A percentile compares a stretch with the other conserved stretches of the same genome.
phyloP scores from a whole-genome alignment of 1,140 invertebrate species.

The Riptortus pedestris region DNA sequence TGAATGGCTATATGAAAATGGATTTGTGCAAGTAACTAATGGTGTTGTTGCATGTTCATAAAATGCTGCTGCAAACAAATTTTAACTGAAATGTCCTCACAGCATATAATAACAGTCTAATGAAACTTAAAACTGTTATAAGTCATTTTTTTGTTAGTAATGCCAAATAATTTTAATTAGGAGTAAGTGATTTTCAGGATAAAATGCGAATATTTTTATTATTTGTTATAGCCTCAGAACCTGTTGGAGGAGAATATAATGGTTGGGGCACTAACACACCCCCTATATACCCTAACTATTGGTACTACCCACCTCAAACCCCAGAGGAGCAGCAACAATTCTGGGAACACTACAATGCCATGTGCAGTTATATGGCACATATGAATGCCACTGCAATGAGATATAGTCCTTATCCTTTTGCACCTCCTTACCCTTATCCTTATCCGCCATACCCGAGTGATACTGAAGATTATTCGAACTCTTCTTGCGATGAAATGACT shows the following conservation, averaged over 20 bases:
- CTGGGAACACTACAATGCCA: slow-evolving; percentile 34
- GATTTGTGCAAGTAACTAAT: slow-evolving; percentile 15
- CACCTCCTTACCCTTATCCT: slow-evolving; percentile 32
- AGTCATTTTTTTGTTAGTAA: neutral
- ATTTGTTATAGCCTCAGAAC: slow-evolving; percentile 31
- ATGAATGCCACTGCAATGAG: slow-evolving; percentile 32
- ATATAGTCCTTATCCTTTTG: slow-evolving; percentile 32
- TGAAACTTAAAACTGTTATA: neutral
- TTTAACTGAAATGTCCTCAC: neutral
- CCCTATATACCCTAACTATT: slow-evolving; percentile 30
- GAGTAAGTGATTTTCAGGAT: slow-evolving; percentile 5
- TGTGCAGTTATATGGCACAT: slow-evolving; percentile 36
- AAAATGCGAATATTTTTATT: slow-evolving; percentile 17
- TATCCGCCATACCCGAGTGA: slow-evolving; percentile 32
- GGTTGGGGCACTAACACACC: slow-evolving; percentile 29
- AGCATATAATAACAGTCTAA: slow-evolving; percentile 3
- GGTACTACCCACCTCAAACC: slow-evolving; percentile 33
- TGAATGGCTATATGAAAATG: neutral
- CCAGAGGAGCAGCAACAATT: slow-evolving; percentile 31
- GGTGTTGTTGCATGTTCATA: slow-evolving; percentile 12
- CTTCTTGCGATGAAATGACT: slow-evolving; percentile 39
- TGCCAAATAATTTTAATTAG: neutral
- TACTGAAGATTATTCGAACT: slow-evolving; percentile 37
- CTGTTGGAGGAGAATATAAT: slow-evolving; percentile 32
- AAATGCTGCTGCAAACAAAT: slow-evolving; percentile 5